These are phyloP conservation scores for Neodiprion lecontei DNA, from an alignment of 1,140 invertebrate genomes.

Conservation along the genomic window DNA sequence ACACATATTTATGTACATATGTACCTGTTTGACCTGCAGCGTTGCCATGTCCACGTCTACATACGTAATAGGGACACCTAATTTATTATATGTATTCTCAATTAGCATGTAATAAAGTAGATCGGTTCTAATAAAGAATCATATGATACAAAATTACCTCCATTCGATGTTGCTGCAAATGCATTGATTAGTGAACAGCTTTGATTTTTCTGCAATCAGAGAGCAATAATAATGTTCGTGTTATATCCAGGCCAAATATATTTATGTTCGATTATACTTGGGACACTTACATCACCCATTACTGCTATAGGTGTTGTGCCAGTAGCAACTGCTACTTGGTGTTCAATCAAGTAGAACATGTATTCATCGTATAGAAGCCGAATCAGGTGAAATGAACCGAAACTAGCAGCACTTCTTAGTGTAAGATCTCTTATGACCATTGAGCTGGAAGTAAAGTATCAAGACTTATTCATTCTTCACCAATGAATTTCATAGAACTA, in stretches of 20 bases:
- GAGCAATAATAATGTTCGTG: constrained; percentile 27
- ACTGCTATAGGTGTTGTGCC: constrained; percentile 93
- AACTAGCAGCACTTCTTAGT: constrained; percentile 93
- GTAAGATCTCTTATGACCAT: constrained; percentile 97
- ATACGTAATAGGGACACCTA: neutral
- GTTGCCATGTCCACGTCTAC: constrained; percentile 6
- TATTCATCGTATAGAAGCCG: constrained; percentile 98
- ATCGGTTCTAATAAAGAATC: constrained; percentile 12
- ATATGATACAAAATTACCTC: constrained; percentile 43
- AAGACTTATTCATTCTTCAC: constrained; percentile 8
- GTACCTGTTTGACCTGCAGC: constrained; percentile 1
- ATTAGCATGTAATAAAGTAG: constrained; percentile 6
- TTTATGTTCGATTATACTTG: neutral
- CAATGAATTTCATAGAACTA: constrained; percentile 21
- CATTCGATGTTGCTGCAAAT: constrained; percentile 53
- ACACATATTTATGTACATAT: neutral
- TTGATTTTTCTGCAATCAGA: constrained; percentile 52
- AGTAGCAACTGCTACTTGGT: constrained; percentile 91
- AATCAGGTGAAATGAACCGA: constrained; percentile 99
- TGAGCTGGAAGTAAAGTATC: constrained; percentile 71
- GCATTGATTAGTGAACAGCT: constrained; percentile 52
- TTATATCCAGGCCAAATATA: too few relatives aligned
- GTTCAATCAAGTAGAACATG: constrained; percentile 98
- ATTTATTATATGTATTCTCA: constrained; percentile 2
- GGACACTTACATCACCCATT: constrained; percentile 77